These are phyloP conservation scores for Ceratina japonica DNA, from an alignment of 1,140 invertebrate genomes.

Conservation along the genomic window DNA sequence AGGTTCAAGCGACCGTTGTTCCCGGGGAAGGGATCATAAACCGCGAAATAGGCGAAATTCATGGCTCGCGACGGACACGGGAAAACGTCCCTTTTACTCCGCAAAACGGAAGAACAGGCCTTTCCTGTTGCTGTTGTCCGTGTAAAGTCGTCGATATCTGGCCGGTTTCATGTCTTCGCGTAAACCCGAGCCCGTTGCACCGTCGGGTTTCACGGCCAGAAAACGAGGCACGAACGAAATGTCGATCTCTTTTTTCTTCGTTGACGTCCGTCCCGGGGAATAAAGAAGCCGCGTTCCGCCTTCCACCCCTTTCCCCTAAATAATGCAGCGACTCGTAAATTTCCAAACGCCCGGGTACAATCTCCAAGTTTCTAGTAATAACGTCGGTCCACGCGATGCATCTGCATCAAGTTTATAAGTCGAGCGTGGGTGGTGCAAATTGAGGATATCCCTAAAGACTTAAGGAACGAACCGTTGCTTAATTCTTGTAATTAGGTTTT, in stretches of 20 bases:
- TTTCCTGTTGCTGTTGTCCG: neutral
- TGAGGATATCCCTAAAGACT: too few relatives aligned
- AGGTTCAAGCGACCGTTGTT: slow-evolving; percentile 53
- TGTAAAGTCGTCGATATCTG: slow-evolving; percentile 61
- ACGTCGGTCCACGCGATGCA: too few relatives aligned
- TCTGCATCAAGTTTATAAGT: too few relatives aligned
- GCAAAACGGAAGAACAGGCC: neutral
- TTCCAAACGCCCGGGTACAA: slow-evolving; percentile 40
- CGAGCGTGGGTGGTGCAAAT: too few relatives aligned
- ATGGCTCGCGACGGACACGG: slow-evolving; percentile 21
- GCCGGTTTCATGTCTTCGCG: slow-evolving; percentile 60
- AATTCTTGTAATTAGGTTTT: neutral
- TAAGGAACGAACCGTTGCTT: too few relatives aligned
- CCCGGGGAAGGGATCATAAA: slow-evolving; percentile 48
- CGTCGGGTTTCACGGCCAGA: neutral
- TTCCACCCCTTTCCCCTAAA: slow-evolving; percentile 23
- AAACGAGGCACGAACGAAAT: slow-evolving; percentile 13
- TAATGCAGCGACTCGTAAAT: slow-evolving; percentile 62
- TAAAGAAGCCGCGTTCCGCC: slow-evolving; percentile 42
- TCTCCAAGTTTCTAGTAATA: slow-evolving; percentile 11
- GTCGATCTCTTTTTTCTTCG: slow-evolving; percentile 35
- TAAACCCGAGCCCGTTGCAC: slow-evolving; percentile 54
- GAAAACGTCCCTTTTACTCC: slow-evolving; percentile 36
- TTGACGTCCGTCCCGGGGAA: slow-evolving; percentile 12
- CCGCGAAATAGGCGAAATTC: slow-evolving; percentile 58